Percentiles rank a stretch among this genome's conserved stretches.
Conservation (phyloP, 1,140 invertebrate genomes). For the Maconellicoccus hirsutus region DNA sequence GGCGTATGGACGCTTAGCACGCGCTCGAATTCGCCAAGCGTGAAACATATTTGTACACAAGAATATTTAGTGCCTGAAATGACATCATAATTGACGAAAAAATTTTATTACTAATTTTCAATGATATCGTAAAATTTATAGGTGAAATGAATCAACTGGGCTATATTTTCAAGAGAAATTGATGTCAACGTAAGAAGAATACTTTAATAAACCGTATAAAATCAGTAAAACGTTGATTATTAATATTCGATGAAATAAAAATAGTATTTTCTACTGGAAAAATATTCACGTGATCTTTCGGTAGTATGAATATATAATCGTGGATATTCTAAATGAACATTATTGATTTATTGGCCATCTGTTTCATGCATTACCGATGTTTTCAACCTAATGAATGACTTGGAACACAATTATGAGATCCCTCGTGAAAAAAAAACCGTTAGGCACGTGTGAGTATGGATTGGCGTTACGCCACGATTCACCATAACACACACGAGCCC, state of each 20-base stretch:
- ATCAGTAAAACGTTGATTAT: no score
- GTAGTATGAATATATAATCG: no score
- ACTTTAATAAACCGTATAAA: no score
- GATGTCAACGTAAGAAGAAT: no score
- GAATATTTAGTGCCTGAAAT: background rate
- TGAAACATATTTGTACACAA: background rate
- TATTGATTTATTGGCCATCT: background rate
- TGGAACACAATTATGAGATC: background rate
- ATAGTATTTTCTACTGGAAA: no score
- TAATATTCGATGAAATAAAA: no score
- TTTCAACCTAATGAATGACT: constrained; percentile 4
- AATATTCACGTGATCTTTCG: no score
- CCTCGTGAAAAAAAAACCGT: constrained; percentile 6
- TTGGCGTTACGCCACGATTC: constrained; percentile 19
- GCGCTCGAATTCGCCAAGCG: background rate
- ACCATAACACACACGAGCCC: constrained; percentile 1
- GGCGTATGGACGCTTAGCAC: background rate
- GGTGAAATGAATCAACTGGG: no score
- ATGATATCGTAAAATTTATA: no score
- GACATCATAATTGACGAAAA: no score
- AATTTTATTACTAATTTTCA: no score
- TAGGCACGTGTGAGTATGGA: constrained; percentile 15
- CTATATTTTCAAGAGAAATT: no score
- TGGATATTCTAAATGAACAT: background rate
- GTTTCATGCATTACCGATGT: background rate